Evolutionary conservation across 2,797 vertebrate genomes (phyloP), one percentile per base, ranked within the genome.

Genomic region (Characodon lateralis): DNA sequence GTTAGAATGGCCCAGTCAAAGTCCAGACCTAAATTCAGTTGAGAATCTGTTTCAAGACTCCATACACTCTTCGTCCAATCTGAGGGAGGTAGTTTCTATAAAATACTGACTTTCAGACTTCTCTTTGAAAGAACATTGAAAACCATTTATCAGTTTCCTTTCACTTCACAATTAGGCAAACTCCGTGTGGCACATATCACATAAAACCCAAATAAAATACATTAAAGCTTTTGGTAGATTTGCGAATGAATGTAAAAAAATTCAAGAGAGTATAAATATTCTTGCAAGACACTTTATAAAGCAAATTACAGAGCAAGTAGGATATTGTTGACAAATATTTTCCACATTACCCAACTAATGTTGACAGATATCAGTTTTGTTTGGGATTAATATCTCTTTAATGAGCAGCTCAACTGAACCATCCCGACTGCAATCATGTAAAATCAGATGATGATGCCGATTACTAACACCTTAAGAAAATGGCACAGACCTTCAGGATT

Each of bases 401-500:
- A 35, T 53, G 28, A 58, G 24, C 28, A 55, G 51, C 43, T 81
- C 66, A 20, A 55, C 43, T 79, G 31, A 81, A 73, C 81, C 46
- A 73, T 41, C 3, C 65, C 24, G 13, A 41, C 71, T 26, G 8
- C 31, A 51, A 35, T 74, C 24, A 55, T 35, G 24, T 53, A 39
- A n/a, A 48, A 78, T 31, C n/a, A 55, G 74, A 58, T 48, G 2
- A 72, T 6, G 50, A 2, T 35, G 35, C 35, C 2, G 7, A 14
- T 50, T 69, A 66, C 18, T 66, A 24, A 58, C 28, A 69, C 7
- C 9, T 35, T 51, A 56, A 13, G 9, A 72, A 71, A 72, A 46
- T 2, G 12, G 12, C 20, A 6, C 95, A 93, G 70, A 97, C 98
- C 97, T 99, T 99, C 78, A 99, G 96, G 93, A 99, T 99, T 94